phyloP scores from a whole-genome alignment of 2,797 vertebrate species.

The Melanotaenia trifasciata region DNA sequence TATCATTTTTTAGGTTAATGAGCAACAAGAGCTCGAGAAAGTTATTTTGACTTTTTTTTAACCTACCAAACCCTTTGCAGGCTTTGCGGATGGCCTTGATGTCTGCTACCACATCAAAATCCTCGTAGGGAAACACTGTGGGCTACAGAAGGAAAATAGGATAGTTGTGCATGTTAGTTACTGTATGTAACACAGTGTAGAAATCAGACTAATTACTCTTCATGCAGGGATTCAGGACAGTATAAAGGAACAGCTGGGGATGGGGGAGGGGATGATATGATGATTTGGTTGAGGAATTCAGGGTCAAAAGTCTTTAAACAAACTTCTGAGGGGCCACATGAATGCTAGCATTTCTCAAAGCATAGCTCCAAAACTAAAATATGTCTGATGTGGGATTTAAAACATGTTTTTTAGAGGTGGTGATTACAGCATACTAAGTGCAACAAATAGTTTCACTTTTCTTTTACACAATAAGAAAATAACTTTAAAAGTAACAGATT shows the following conservation, averaged over 20 bases:
- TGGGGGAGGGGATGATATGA: conserved; percentile 39
- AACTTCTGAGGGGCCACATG: conserved; percentile 45
- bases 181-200: neutral
- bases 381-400: neutral
- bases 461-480: neutral
- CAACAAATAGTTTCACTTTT: neutral
- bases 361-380: neutral
- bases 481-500: neutral
- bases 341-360: neutral
- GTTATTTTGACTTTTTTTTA: neutral
- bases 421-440: neutral
- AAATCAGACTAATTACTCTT: conserved; percentile 13
- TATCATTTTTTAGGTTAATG: rapidly evolving
- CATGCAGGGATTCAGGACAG: conserved; percentile 1
- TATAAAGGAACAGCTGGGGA: conserved; percentile 36
- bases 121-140: conserved; percentile 80
- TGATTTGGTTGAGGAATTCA: conserved; percentile 51
- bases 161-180: conserved; percentile 4
- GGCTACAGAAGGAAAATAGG: conserved; percentile 63
- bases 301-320: conserved; percentile 62
- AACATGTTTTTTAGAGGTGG: neutral
- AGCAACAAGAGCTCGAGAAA: rapidly evolving
- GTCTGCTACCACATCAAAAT: conserved; percentile 82
- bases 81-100: conserved; percentile 87
- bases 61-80: conserved; percentile 85